phyloP scores from a whole-genome alignment of 2,888 invertebrate species.

The Xanthorhoe spadicearia region DNA sequence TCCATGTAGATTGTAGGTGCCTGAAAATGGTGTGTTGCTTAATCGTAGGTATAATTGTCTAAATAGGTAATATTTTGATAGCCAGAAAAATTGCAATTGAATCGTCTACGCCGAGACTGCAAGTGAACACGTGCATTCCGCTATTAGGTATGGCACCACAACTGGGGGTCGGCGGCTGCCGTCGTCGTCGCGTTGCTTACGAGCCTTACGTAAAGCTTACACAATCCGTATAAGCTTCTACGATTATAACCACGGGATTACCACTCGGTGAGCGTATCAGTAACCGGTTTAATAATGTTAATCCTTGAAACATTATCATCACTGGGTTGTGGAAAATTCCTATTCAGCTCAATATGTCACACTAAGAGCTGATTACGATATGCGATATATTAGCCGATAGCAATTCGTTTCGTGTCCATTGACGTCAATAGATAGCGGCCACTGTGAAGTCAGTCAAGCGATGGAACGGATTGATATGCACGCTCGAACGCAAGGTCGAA shows the following conservation, averaged over 20 bases:
- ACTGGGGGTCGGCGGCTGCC: neutral
- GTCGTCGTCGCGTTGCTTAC: neutral
- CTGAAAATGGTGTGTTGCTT: neutral
- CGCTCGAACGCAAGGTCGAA: slow-evolving; percentile 36
- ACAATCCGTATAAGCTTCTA: slow-evolving; percentile 4
- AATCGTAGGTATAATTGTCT: neutral
- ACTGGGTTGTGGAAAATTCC: slow-evolving; percentile 35
- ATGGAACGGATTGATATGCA: slow-evolving; percentile 34
- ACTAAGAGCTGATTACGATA: slow-evolving; percentile 38
- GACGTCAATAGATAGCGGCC: slow-evolving; percentile 44
- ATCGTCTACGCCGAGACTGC: neutral
- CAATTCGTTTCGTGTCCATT: slow-evolving; percentile 36
- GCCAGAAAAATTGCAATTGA: neutral
- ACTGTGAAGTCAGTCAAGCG: slow-evolving; percentile 33
- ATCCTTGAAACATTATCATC: slow-evolving; percentile 23
- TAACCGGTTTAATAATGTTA: slow-evolving; percentile 12
- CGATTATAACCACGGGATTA: neutral
- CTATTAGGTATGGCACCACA: slow-evolving; percentile 1
- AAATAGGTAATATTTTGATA: neutral
- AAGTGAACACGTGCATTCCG: neutral
- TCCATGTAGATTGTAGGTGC: neutral
- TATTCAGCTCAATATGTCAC: slow-evolving; percentile 31
- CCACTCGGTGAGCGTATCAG: slow-evolving; percentile 6
- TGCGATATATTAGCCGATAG: slow-evolving; percentile 34
- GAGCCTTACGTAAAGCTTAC: slow-evolving; percentile 11